Evolutionary conservation across 2,113 vertebrate species (phyloP).

Genomic region (Motacilla tschutschensis): DNA sequence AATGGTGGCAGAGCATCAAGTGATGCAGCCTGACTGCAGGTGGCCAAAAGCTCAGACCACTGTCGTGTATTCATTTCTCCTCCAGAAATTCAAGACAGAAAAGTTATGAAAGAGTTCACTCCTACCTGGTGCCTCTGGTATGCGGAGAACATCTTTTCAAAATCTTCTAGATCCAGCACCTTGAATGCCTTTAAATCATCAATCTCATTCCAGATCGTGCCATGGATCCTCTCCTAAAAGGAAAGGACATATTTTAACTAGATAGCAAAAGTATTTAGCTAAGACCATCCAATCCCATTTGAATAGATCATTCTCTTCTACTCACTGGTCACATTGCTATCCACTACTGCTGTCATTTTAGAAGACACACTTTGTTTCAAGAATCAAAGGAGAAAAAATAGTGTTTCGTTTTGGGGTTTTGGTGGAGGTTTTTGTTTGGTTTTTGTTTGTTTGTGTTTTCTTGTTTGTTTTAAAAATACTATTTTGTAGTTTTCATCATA

Average conservation of each 20-base stretch:
- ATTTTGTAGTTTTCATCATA: slow-evolving; percentile 7
- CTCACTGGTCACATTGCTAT: background rate
- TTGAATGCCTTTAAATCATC: slow-evolving; percentile 91
- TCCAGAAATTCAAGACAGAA: background rate
- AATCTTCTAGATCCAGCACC: slow-evolving; percentile 91
- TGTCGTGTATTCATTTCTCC: background rate
- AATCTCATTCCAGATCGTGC: slow-evolving; percentile 93
- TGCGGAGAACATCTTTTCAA: slow-evolving; percentile 96
- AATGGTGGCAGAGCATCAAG: background rate
- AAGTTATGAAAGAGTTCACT: background rate
- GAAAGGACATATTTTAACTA: background rate
- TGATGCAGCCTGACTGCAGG: background rate
- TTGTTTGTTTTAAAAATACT: background rate
- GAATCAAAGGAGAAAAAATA: background rate
- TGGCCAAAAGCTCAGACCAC: background rate
- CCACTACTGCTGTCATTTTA: background rate
- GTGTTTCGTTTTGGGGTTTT: background rate
- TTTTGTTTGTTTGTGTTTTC: background rate
- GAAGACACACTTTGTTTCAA: background rate
- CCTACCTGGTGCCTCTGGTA: slow-evolving; percentile 91
- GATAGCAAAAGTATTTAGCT: background rate
- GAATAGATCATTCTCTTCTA: background rate
- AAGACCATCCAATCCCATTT: background rate
- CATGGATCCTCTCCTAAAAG: slow-evolving; percentile 86
- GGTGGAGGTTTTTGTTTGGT: too few species aligned